Evolutionary conservation across 35 echinoderm and acorn worm genomes (phyloP).

Genomic region (Diadema setosum): DNA sequence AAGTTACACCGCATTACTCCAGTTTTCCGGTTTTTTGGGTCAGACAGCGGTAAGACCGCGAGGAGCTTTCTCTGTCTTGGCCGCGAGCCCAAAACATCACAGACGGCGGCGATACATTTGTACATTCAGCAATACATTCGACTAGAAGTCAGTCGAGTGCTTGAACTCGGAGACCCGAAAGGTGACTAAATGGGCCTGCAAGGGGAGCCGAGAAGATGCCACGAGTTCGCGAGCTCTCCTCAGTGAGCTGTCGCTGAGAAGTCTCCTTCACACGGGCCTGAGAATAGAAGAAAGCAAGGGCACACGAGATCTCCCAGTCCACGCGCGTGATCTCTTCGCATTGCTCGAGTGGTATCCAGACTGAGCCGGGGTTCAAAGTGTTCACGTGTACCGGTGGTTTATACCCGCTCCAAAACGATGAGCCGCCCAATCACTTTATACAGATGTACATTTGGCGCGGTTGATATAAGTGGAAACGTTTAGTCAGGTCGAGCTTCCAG

Average conservation of each 20-base stretch:
- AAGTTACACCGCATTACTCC: constrained; percentile 1
- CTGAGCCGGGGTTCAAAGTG: too few species aligned
- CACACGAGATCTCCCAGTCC: neutral
- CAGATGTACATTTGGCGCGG: neutral
- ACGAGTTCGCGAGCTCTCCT: neutral
- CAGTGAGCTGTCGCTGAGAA: neutral
- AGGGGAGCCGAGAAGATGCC: neutral
- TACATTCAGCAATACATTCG: neutral
- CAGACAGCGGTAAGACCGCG: neutral
- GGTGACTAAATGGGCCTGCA: neutral
- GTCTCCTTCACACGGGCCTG: neutral
- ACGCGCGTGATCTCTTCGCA: neutral
- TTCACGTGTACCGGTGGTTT: neutral
- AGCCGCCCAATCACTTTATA: neutral
- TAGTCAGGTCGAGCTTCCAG: neutral
- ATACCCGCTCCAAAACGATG: neutral
- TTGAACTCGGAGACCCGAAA: constrained; percentile 5
- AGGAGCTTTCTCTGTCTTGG: neutral
- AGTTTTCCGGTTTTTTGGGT: neutral
- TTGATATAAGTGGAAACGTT: neutral
- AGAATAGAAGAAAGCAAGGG: neutral
- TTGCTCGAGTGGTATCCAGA: neutral
- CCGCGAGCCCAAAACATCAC: constrained; percentile 2
- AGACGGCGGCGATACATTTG: neutral
- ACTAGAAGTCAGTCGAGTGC: too few species aligned